phyloP scores from a whole-genome alignment of 2,888 invertebrate genomes.

The Petrolisthes manimaculis region DNA sequence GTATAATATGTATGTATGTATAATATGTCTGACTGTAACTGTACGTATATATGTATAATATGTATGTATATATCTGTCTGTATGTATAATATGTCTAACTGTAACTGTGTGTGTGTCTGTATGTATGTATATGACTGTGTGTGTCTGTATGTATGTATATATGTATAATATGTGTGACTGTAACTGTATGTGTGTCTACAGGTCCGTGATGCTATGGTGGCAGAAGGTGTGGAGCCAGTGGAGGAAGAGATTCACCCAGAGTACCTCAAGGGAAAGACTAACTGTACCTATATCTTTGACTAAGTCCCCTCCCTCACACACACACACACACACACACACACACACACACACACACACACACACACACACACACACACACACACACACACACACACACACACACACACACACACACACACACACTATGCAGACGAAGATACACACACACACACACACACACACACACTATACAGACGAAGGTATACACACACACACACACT shows the following conservation, averaged over 20 bases:
- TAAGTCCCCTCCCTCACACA: background rate
- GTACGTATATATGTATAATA: background rate
- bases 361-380: too few species aligned
- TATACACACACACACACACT: too few species aligned
- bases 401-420: too few species aligned
- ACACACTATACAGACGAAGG: too few species aligned
- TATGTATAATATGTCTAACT: too few species aligned
- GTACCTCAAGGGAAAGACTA: constrained; percentile 53
- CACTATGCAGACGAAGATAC: too few species aligned
- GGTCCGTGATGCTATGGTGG: constrained; percentile 55
- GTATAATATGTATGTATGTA: too few species aligned
- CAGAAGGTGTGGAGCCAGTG: constrained; percentile 48
- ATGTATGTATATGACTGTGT: background rate
- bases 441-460: too few species aligned
- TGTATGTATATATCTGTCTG: too few species aligned
- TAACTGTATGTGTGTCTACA: background rate
- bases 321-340: background rate
- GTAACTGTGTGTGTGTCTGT: background rate
- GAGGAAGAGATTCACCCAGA: constrained; percentile 62
- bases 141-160: background rate
- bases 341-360: too few species aligned
- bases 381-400: too few species aligned
- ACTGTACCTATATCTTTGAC: constrained; percentile 60
- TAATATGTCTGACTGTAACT: too few species aligned
- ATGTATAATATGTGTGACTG: background rate